Percentiles rank a stretch among this genome's conserved stretches.
Evolutionary conservation across 1,140 invertebrate genomes (phyloP).

Genomic region (Uloborus diversus): DNA sequence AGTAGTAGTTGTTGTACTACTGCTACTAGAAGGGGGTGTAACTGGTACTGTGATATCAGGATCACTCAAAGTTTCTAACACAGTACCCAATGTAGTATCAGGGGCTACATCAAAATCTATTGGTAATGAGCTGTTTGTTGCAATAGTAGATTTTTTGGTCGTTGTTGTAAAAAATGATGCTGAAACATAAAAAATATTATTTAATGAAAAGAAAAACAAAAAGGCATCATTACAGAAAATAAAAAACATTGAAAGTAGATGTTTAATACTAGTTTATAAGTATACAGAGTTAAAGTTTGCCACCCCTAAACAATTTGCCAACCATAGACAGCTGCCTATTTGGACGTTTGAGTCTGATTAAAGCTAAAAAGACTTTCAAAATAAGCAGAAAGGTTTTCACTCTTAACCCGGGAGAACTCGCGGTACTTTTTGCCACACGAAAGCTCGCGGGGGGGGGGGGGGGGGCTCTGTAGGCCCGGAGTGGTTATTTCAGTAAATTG

Average conservation of each 20-base stretch:
- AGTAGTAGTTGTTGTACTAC: slow-evolving; percentile 13
- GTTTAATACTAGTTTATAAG: no score
- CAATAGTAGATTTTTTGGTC: slow-evolving; percentile 21
- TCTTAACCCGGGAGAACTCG: no score
- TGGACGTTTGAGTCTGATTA: no score
- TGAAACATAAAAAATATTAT: not conserved
- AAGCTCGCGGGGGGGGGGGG: no score
- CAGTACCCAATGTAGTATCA: slow-evolving; percentile 34
- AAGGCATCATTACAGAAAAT: not conserved
- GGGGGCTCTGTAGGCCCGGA: no score
- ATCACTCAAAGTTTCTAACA: slow-evolving; percentile 27
- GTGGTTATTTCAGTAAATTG: no score
- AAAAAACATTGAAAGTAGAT: not conserved
- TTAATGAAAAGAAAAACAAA: not conserved
- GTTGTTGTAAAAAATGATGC: slow-evolving; percentile 48
- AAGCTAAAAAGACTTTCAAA: no score
- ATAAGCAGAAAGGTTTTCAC: no score
- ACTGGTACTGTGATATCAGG: slow-evolving; percentile 5
- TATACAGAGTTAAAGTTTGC: no score
- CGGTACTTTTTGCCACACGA: no score
- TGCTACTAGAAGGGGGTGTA: slow-evolving; percentile 33
- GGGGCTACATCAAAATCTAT: not conserved
- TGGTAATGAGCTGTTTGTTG: slow-evolving; percentile 18
- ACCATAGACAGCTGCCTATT: no score
- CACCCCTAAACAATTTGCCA: no score